Base-by-base conservation (phyloP, 2,113 vertebrate genomes). In the Proteles cristata region DNA sequence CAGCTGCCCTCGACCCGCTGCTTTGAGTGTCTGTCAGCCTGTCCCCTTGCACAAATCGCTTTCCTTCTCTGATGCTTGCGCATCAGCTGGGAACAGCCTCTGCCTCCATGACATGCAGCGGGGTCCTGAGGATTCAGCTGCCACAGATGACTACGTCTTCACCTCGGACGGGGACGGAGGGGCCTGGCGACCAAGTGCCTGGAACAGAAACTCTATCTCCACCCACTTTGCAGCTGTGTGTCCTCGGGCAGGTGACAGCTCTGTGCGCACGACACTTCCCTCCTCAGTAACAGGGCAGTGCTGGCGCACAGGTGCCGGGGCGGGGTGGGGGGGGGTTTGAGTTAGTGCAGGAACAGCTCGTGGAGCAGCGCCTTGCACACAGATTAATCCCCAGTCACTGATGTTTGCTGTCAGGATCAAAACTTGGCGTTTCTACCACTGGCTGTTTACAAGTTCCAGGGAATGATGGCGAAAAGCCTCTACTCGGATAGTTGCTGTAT, bases 1-100 rank as follows among this genome's bases (percentile, higher is more conserved):
- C 39, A 12, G 16, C 39, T 0, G 0, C 48, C 39, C 31, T 21
- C 0, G 0, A 28, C 4, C 17, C 31, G 28, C 21, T 45, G 14
- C 61, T 25, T 26, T 2, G 8, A 33, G 55, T 1, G 7, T 33
- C 17, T 2, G n/a, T 82, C 35, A 16, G 65, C 84, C 4, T 25
- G 3, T 79, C 35, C 17, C 31, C 35, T 11, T 19, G 31, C 53
- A 63, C 65, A 73, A 17, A 28, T 50, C 53, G 28, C 25, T 53
- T 25, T 28, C 21, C 11, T 10, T 26, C 43, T 65, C 65, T 39
- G 39, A 45, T 73, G 50, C 39, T 2, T 66, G 50, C 2, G 77
- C 66, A 25, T 48, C 28, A 4, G 1, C 3, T 5, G 28, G 66
- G 48, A 73, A 31, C 2, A 16, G 26, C 31, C 45, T 23, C 71